Conservation (phyloP, 2,888 invertebrate species). For the Anodontia alba region DNA sequence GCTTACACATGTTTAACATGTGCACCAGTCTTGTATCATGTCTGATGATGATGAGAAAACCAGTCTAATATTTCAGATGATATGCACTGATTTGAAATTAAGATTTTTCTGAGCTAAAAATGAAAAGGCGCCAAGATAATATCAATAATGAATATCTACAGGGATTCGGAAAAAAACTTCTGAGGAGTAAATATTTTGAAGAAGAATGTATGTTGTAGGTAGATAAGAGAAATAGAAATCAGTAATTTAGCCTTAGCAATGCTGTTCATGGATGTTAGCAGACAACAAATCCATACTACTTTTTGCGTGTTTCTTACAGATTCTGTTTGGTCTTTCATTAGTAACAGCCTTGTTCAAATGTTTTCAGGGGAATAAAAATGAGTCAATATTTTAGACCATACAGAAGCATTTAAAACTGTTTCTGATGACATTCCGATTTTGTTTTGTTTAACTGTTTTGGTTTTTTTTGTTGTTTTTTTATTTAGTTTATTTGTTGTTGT, state of each 20-base stretch:
- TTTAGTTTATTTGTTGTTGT: no score
- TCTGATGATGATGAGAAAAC: constrained; percentile 6
- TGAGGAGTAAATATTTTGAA: constrained; percentile 3
- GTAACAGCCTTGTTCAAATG: no score
- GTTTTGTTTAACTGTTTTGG: no score
- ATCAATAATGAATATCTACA: constrained; percentile 15
- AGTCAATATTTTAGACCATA: no score
- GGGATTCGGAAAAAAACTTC: neutral
- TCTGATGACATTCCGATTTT: no score
- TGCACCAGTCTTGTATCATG: constrained; percentile 8
- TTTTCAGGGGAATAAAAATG: no score
- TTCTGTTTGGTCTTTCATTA: no score
- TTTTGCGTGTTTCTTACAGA: no score
- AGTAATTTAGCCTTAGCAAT: neutral
- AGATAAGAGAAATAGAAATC: constrained; percentile 7
- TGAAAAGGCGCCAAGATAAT: constrained; percentile 15
- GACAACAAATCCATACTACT: no score
- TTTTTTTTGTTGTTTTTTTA: no score
- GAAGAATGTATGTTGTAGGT: constrained; percentile 3
- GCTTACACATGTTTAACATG: constrained; percentile 8
- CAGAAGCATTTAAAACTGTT: no score
- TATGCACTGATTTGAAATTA: neutral
- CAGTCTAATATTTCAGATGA: constrained; percentile 13
- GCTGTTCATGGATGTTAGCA: no score
- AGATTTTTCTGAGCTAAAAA: constrained; percentile 5